Evolutionary conservation across 2,113 vertebrate genomes (phyloP).

Genomic region (Scomber colias): DNA sequence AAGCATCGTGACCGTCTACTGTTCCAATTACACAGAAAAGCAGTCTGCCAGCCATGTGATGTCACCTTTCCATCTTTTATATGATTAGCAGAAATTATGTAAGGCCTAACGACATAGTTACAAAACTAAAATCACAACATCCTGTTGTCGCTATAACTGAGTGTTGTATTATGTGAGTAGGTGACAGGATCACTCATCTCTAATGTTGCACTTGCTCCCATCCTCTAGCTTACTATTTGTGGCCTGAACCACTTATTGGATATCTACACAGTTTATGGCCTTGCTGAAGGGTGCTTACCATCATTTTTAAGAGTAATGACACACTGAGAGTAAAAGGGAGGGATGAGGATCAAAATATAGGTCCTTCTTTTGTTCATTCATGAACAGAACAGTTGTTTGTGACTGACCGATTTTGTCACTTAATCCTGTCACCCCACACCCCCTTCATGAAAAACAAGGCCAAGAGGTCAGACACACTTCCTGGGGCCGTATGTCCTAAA

Average conservation of each 20-base stretch:
- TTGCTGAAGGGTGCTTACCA: not conserved
- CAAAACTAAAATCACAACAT: conserved; percentile 40
- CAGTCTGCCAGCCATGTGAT: not conserved
- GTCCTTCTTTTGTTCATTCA: not conserved
- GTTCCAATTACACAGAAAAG: conserved; percentile 42
- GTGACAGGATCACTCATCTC: conserved; percentile 15
- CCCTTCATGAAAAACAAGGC: conserved; percentile 44
- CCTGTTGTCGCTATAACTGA: conserved; percentile 37
- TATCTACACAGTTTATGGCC: not conserved
- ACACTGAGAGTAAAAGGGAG: not conserved
- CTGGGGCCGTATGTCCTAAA: not conserved
- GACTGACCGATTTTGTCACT: conserved; percentile 24
- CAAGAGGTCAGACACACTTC: conserved; percentile 23
- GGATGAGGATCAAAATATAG: conserved; percentile 8
- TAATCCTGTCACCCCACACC: conserved; percentile 49
- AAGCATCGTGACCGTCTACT: conserved; percentile 31
- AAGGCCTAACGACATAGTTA: conserved; percentile 36
- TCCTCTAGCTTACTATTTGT: conserved; percentile 5
- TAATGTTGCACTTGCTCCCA: conserved; percentile 14
- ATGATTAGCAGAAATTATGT: conserved; percentile 61
- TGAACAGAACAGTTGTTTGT: conserved; percentile 38
- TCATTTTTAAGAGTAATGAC: not conserved
- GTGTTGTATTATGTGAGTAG: conserved; percentile 13
- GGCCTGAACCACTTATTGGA: not conserved
- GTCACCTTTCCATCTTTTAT: conserved; percentile 37